phyloP scores from a whole-genome alignment of 2,888 invertebrate species.

The Dynastes tityus region DNA sequence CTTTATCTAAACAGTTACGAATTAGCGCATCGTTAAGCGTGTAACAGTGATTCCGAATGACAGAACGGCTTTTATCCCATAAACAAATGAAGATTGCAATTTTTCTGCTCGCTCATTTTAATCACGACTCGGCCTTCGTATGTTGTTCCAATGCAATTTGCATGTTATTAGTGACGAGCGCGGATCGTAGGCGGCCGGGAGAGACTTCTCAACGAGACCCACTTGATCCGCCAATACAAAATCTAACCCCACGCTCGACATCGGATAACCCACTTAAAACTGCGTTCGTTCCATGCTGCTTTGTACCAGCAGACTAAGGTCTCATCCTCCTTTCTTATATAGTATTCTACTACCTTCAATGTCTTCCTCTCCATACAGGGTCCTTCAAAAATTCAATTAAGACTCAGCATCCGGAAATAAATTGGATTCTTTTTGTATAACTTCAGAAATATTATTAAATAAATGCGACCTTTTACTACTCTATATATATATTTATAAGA shows the following conservation, averaged over 20 bases:
- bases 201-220: slow-evolving; percentile 44
- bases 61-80: slow-evolving; percentile 34
- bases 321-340: slow-evolving; percentile 2
- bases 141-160: slow-evolving; percentile 42
- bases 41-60: slow-evolving; percentile 11
- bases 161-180: slow-evolving; percentile 50
- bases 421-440: too few relatives aligned
- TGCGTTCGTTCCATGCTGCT: slow-evolving; percentile 30
- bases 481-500: too few relatives aligned
- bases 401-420: background rate
- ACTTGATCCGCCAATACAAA: slow-evolving; percentile 50
- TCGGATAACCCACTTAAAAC: slow-evolving; percentile 49
- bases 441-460: too few relatives aligned
- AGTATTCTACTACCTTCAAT: slow-evolving; percentile 19
- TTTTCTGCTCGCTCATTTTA: slow-evolving; percentile 23
- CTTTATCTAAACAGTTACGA: background rate
- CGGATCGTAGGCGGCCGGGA: slow-evolving; percentile 39
- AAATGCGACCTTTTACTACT: too few relatives aligned
- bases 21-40: slow-evolving; percentile 7
- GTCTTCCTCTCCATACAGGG: slow-evolving; percentile 6
- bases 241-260: slow-evolving; percentile 49
- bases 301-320: slow-evolving; percentile 20
- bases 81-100: slow-evolving; percentile 29
- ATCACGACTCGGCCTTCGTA: slow-evolving; percentile 41
- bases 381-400: background rate